phyloP scores from a whole-genome alignment of 2,888 invertebrate species.

The Eudasyphora cyanicolor region DNA sequence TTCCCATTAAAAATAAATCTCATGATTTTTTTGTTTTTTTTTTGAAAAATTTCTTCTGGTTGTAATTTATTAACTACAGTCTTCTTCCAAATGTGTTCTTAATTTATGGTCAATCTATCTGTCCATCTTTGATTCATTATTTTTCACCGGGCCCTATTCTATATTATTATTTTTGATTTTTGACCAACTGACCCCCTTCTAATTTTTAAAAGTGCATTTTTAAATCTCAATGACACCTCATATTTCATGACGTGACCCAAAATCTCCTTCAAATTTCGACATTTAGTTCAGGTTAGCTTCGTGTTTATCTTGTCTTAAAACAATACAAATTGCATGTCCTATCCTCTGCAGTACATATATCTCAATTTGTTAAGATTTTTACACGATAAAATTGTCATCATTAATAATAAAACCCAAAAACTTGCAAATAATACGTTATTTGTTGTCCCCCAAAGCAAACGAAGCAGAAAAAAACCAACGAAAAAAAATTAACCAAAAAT shows the following conservation, averaged over 20 bases:
- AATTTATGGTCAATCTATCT: too few relatives aligned
- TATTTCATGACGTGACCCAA: slow-evolving; percentile 1
- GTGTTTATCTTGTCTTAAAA: background rate
- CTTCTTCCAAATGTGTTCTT: too few relatives aligned
- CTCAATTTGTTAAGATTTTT: slow-evolving; percentile 28
- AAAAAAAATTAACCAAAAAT: slow-evolving; percentile 27
- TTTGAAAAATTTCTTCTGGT: too few relatives aligned
- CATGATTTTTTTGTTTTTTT: too few relatives aligned
- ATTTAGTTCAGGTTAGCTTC: slow-evolving; percentile 15
- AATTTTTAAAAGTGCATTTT: background rate
- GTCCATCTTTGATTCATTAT: too few relatives aligned
- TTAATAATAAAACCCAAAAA: slow-evolving; percentile 35
- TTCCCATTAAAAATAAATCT: too few relatives aligned
- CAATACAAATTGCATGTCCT: slow-evolving; percentile 15
- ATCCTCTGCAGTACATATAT: slow-evolving; percentile 6
- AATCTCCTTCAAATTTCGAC: background rate
- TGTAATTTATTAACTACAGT: too few relatives aligned
- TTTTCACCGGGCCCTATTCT: too few relatives aligned
- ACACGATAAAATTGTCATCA: slow-evolving; percentile 44
- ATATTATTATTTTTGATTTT: too few relatives aligned
- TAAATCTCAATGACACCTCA: background rate
- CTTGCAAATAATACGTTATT: slow-evolving; percentile 13
- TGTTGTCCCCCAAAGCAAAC: slow-evolving; percentile 21
- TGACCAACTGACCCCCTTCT: background rate
- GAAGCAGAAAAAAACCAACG: too few relatives aligned